These are phyloP conservation scores for Scolanthus callimorphus DNA, from an alignment of 92 coral and sea anemone species.

Conservation along the genomic window DNA sequence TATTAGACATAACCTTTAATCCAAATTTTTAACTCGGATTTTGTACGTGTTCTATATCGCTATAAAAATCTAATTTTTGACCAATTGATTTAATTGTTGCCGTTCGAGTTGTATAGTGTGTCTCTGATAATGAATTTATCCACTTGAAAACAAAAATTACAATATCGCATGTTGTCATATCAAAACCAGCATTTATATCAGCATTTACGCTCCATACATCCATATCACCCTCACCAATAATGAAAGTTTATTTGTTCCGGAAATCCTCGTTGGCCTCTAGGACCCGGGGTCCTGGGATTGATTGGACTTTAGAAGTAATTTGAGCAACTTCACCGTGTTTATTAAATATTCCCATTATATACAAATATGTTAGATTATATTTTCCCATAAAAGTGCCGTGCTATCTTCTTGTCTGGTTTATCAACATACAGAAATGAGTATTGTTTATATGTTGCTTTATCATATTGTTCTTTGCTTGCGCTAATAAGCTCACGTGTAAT, in stretches of 20 bases:
- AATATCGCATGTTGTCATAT: background rate
- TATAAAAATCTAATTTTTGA: background rate
- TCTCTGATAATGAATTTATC: background rate
- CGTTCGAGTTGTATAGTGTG: background rate
- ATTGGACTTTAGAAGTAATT: too few relatives aligned
- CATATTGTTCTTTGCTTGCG: constrained; percentile 1
- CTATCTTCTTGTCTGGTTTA: background rate
- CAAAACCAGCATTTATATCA: background rate
- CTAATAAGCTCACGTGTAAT: constrained; percentile 1
- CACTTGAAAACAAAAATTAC: background rate
- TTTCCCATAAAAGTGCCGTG: constrained; percentile 6
- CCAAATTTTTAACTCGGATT: background rate
- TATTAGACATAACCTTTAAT: background rate
- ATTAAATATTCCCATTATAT: constrained; percentile 16
- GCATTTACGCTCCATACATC: background rate
- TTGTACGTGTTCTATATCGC: background rate
- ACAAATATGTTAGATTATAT: background rate
- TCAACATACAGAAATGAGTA: constrained; percentile 8
- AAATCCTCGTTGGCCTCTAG: background rate
- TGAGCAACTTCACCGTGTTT: background rate
- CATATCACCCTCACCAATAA: background rate
- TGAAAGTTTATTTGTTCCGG: background rate
- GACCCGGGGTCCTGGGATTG: background rate
- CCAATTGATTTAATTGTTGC: background rate
- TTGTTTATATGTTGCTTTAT: constrained; percentile 1